Evolutionary conservation across 2,888 invertebrate species (phyloP), one percentile per base, ranked within the genome.

Genomic region (Neoaliturus tenellus): DNA sequence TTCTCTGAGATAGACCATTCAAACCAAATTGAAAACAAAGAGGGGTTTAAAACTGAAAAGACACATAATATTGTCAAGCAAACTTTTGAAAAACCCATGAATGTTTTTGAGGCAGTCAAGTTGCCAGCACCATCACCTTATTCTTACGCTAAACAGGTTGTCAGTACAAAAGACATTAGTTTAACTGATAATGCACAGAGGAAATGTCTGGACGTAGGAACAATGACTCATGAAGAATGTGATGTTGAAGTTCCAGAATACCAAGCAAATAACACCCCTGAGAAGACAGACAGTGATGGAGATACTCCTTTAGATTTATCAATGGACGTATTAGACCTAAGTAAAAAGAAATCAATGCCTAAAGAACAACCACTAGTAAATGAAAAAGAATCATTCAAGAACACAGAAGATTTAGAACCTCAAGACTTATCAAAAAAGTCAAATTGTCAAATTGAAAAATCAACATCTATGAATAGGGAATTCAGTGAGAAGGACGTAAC

Each of bases 261-360:
- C 10, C 35, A 35, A 4, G 25, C 6, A 23, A 33, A 48, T 78
- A 31, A 5, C 12, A 51, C 82, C 25, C 51, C 80, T 28, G 71
- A 51, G 25, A 80, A 73, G 58, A 55, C 25, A 28, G 73, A 73
- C 23, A 39, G 35, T 73, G 87, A 86, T 35, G 89, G 90, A 23
- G 91, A 91, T 85, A 90, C 93, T 31, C 94, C 96, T 0, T 92
- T 96, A 82, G 96, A 96, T 90, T 91, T 96, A 33, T 94, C 94
- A 82, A 95, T 95, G 91, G 95, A 96, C 90, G 96, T 95, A 4
- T 91, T 97, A 69, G 97, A 97, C 91, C 92, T 97, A 86, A 96
- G 96, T 89, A 96, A 96, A 89, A 97, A 96, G 90, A 94, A 93
- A 51, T 17, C 62, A 2, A 28, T 17, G 1, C 28, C 62, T 28